phyloP scores from a whole-genome alignment of 2,113 vertebrate species.

The Odocoileus virginianus region DNA sequence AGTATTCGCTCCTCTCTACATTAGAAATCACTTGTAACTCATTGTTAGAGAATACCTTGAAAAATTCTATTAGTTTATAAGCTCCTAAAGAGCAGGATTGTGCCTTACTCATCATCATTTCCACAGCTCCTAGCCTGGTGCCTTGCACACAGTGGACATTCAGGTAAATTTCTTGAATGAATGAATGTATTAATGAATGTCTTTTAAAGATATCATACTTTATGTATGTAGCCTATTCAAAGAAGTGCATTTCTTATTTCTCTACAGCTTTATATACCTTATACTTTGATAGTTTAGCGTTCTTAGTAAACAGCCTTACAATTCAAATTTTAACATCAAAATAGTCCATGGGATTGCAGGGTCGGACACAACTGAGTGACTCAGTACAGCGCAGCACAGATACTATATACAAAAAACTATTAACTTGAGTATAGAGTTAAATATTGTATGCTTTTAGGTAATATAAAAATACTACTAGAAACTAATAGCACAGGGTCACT shows the following conservation, averaged over 20 bases:
- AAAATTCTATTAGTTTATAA: not conserved
- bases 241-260: not conserved
- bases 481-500: not conserved
- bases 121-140: not conserved
- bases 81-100: not conserved
- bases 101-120: not conserved
- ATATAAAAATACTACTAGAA: not conserved
- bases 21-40: slow-evolving; percentile 7
- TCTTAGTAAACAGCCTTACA: slow-evolving; percentile 33
- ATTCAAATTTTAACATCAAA: slow-evolving; percentile 25
- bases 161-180: not conserved
- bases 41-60: not conserved
- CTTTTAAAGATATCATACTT: slow-evolving; percentile 2
- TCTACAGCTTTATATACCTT: not conserved
- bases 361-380: not conserved
- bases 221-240: not conserved
- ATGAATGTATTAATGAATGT: not conserved
- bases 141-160: not conserved
- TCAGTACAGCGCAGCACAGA: not conserved
- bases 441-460: slow-evolving; percentile 24
- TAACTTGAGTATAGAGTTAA: slow-evolving; percentile 6
- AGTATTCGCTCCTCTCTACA: slow-evolving; percentile 73
- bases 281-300: not conserved
- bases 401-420: not conserved
- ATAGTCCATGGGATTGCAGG: not conserved